phyloP scores from a whole-genome alignment of 1,140 invertebrate species.

The Paracyclopina nana region DNA sequence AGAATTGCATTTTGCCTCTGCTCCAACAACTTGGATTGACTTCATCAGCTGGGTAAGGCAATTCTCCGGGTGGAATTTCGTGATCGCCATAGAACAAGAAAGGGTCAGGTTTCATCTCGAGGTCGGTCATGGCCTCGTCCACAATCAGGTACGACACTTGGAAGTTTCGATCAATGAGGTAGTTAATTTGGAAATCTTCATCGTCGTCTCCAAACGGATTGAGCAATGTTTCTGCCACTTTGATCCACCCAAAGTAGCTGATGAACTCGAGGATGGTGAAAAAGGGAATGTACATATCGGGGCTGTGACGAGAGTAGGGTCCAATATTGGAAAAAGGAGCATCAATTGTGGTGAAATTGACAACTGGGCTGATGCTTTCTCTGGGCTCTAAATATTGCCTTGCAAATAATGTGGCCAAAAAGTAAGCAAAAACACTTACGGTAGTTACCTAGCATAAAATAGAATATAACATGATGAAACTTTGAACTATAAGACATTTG shows the following conservation, averaged over 20 bases:
- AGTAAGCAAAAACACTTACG: slow-evolving; percentile 30
- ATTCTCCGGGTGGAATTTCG: slow-evolving; percentile 8
- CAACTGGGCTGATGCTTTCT: slow-evolving; percentile 18
- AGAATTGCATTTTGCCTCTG: too few species aligned
- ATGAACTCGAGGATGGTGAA: slow-evolving; percentile 85
- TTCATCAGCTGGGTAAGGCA: neutral
- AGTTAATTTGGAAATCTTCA: slow-evolving; percentile 71
- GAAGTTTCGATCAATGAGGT: slow-evolving; percentile 68
- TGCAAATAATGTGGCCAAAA: slow-evolving; percentile 48
- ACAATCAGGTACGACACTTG: slow-evolving; percentile 35
- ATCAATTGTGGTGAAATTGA: too few species aligned
- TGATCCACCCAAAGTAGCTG: slow-evolving; percentile 90
- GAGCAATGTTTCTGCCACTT: slow-evolving; percentile 73
- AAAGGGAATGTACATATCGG: slow-evolving; percentile 77
- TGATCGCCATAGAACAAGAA: slow-evolving; percentile 6
- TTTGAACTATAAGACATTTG: too few species aligned
- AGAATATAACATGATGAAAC: too few species aligned
- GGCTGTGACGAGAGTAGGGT: slow-evolving; percentile 31
- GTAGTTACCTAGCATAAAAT: too few species aligned
- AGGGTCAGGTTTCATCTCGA: slow-evolving; percentile 8
- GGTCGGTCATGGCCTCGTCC: neutral
- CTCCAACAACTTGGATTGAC: too few species aligned
- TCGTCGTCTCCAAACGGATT: slow-evolving; percentile 88
- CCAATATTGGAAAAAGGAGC: slow-evolving; percentile 19
- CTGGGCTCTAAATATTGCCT: slow-evolving; percentile 48